Evolutionary conservation across 2,797 vertebrate genomes (phyloP), one percentile per base, ranked within the genome.

Genomic region (Pogoniulus pusillus): DNA sequence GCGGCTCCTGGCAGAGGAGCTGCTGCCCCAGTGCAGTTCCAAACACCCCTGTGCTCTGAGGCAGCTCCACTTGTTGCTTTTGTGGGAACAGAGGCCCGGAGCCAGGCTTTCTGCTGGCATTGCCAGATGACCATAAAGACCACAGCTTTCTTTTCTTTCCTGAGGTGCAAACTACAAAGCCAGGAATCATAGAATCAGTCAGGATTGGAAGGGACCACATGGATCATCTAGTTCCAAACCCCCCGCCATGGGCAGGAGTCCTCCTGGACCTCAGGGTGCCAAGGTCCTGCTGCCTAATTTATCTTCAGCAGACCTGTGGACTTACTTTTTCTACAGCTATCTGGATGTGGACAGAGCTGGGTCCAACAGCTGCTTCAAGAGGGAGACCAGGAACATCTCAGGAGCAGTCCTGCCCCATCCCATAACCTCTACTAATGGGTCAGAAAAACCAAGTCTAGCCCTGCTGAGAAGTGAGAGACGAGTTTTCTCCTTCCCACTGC

Each of bases 311-410:
- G 39, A 85, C 34, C 59, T 82, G 22, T 55, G 72, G 63, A 9
- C 10, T 65, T 4, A 16, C 7, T 51, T 5, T 49, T 63, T 32
- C 39, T 57, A 7, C 27, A 19, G 4, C 10, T 9, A 43, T 43
- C 24, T 12, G 13, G 15, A 20, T 0, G 0, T 0, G 13, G 60
- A 18, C n/a, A 47, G 32, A 66, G n/a, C 29, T 34, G 9, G 14
- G 27, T 22, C 49, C 37, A 55, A 62, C 37, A 59, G 9, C 32
- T 49, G 4, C 60, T 45, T 49, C 51, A 22, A n/a, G 62, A 39
- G 3, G n/a, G 43, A 70, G 20, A 66, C 15, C 16, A 54, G 32
- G 29, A 55, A 45, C 30, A 5, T 1, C 10, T 37, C 82, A 22
- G n/a, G 58, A 60, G 16, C 29, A 53, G n/a, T 12, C 34, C 69